Percentiles rank a stretch among this genome's conserved stretches.
These are phyloP conservation scores for Galemys pyrenaicus DNA, from an alignment of 2,113 vertebrate species.

Conservation along the genomic window DNA sequence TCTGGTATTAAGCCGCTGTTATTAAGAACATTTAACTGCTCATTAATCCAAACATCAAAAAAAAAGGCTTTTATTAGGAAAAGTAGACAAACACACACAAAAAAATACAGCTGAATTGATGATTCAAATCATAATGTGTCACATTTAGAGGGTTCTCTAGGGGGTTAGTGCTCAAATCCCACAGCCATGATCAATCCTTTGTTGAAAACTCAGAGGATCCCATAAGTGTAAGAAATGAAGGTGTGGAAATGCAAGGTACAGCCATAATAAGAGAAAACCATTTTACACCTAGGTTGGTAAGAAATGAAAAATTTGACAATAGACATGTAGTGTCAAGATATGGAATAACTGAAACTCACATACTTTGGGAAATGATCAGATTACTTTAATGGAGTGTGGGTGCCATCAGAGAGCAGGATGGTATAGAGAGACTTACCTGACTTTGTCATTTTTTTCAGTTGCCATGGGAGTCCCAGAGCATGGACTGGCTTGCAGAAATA, in stretches of 20 bases:
- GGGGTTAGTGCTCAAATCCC: background rate
- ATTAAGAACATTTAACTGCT: background rate
- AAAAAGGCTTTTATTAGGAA: background rate
- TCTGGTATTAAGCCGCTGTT: background rate
- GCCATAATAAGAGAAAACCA: background rate
- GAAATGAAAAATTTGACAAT: background rate
- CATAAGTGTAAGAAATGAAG: slow-evolving; percentile 27
- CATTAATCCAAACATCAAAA: background rate
- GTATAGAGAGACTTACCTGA: background rate
- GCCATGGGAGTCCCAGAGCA: background rate
- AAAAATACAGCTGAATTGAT: background rate
- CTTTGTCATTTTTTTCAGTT: background rate
- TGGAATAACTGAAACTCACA: background rate
- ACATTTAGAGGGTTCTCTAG: background rate
- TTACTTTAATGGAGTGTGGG: background rate
- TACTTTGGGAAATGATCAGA: background rate
- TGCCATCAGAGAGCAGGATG: background rate
- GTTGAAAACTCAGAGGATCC: background rate
- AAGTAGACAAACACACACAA: background rate
- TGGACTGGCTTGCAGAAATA: background rate
- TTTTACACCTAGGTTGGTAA: background rate
- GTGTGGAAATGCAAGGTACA: background rate
- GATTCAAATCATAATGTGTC: background rate
- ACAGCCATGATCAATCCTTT: background rate
- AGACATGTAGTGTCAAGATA: background rate